Base-by-base conservation (phyloP, 1,140 invertebrate species). In the Drosophila athabasca region DNA sequence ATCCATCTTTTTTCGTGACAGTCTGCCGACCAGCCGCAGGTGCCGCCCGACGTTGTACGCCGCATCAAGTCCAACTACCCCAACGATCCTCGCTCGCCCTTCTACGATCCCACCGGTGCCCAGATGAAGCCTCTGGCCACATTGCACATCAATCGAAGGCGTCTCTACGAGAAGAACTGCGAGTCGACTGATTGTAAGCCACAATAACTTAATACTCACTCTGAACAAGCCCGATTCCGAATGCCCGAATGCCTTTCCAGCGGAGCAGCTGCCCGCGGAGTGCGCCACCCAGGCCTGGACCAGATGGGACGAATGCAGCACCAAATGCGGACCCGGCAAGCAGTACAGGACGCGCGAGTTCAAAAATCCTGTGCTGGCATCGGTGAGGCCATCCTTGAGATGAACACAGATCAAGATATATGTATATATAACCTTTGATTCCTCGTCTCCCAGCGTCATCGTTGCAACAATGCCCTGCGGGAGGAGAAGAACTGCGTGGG, bases 91-190 rank as follows among this genome's bases (percentile, higher is more conserved):
- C 93, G 95, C 29, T 98, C 98, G 0, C 99, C 99, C 0, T 99
- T 99, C 92, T 99, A 95, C 91, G 97, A 98, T 90, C 92, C 95
- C 0, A 93, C 92, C 6, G 96, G 96, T 0, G 91, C 93, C 2
- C 95, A 96, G 61, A 97, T 99, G 94, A 97, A 97, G 87, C 98
- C 98, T 0, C 93, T 99, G 76, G 98, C 97, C 0, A 94, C 94
- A 41, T 92, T 99, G 2, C 95, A 96, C 52, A 93, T 98, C 11
- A 96, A 95, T 7, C 92, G 97, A 11, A 95, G 97, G 66, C 92
- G 97, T 9, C 93, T 98, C 2, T 98, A 98, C 82, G 97, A 98
- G 81, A 97, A 97, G 92, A 94, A 93, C 22, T 98, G 97, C 91
- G 94, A 95, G 53, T 91, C 92, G 24, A 50, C 60, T 0, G 78